Percentiles rank a stretch among this genome's conserved stretches.
Evolutionary conservation across 2,797 vertebrate species (phyloP).

Genomic region (Steatocranus sp.): DNA sequence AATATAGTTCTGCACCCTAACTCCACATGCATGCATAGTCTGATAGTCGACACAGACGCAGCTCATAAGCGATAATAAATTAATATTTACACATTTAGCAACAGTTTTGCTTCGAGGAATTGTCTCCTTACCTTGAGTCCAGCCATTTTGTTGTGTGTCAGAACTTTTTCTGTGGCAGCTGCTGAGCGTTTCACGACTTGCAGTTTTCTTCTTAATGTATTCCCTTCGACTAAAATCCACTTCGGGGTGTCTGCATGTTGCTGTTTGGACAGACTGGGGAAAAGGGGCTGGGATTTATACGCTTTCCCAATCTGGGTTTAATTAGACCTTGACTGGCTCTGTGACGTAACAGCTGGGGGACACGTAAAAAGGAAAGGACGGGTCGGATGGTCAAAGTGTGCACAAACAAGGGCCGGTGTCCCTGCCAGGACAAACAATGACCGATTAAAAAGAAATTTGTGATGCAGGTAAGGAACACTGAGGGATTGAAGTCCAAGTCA

Average conservation of each 20-base stretch:
- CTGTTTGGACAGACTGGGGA: not conserved
- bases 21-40: not conserved
- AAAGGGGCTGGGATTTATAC: constrained; percentile 60
- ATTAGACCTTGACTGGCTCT: constrained; percentile 67
- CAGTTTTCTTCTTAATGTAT: not conserved
- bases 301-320: constrained; percentile 78
- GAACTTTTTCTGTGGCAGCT: not conserved
- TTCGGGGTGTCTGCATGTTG: not conserved
- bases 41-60: not conserved
- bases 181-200: not conserved
- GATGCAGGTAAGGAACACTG: not conserved
- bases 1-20: not conserved
- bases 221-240: not conserved
- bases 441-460: not conserved
- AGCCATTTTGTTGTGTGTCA: constrained; percentile 52
- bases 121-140: constrained; percentile 70
- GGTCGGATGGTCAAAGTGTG: constrained; percentile 8
- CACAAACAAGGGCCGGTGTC: constrained; percentile 35
- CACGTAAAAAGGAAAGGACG: not conserved
- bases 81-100: not conserved
- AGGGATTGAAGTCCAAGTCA: not conserved
- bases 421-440: constrained; percentile 40
- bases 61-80: not conserved
- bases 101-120: not conserved
- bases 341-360: constrained; percentile 60